These are phyloP conservation scores for Phyto melanocephala DNA, from an alignment of 2,888 invertebrate genomes.

Conservation along the genomic window DNA sequence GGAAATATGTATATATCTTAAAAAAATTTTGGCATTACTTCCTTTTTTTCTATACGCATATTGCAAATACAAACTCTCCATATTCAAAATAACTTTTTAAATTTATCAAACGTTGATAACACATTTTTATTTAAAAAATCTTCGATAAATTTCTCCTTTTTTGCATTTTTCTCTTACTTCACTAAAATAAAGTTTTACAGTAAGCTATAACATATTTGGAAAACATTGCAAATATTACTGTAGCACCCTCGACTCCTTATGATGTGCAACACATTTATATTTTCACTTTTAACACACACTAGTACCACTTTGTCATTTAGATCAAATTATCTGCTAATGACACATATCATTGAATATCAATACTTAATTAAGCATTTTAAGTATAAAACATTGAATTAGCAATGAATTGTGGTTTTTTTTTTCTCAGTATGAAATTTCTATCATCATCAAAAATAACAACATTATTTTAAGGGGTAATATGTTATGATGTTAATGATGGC, in stretches of 20 bases:
- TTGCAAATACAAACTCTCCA: too few species aligned
- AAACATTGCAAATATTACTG: slow-evolving; percentile 29
- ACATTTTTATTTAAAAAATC: too few species aligned
- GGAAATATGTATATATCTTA: too few species aligned
- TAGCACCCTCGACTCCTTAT: slow-evolving; percentile 40
- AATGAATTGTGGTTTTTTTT: neutral
- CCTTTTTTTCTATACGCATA: too few species aligned
- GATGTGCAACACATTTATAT: slow-evolving; percentile 17
- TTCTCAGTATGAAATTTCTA: slow-evolving; percentile 28
- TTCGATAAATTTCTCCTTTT: too few species aligned
- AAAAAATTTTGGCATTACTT: too few species aligned
- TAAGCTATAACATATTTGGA: slow-evolving; percentile 11
- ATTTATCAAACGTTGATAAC: too few species aligned
- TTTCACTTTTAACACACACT: neutral
- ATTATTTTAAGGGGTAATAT: slow-evolving; percentile 19
- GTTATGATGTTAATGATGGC: neutral
- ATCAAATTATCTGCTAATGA: slow-evolving; percentile 43
- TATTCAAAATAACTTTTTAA: too few species aligned
- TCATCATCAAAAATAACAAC: slow-evolving; percentile 1
- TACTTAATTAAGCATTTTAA: slow-evolving; percentile 56
- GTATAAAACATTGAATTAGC: slow-evolving; percentile 31
- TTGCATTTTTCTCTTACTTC: neutral
- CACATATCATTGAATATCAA: slow-evolving; percentile 57
- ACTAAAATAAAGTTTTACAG: slow-evolving; percentile 4
- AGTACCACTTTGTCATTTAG: neutral